Evolutionary conservation across 2,113 vertebrate genomes (phyloP), one percentile per base, ranked within the genome.

Genomic region (Oncorhynchus mykiss): DNA sequence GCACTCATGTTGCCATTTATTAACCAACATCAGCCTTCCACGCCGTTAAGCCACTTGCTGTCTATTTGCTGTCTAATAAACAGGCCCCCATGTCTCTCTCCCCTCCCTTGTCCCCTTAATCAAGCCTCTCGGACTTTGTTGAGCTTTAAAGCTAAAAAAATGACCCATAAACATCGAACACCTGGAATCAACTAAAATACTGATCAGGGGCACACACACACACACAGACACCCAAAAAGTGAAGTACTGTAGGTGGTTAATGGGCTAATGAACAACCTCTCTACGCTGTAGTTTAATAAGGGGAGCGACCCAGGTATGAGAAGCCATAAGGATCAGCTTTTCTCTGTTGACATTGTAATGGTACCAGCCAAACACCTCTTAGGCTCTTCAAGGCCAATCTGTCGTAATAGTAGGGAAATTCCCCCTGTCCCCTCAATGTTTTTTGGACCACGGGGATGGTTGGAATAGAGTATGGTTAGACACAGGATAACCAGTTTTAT

Each of bases 1-100:
- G 88, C 93, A 93, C 91, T 94, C 92, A 91, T 91, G 89, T 88
- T 86, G 92, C 87, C 92, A 93, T 92, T 94, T 93, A 94, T 93
- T 94, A 93, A 94, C 92, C 92, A 94, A 92, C 93, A 93, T 92
- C 94, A 93, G 93, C 93, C 93, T 93, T 93, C 91, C 89, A 92
- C 89, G 92, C 92, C 92, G 91, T 94, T 93, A 94, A 94, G 88
- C 88, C 87, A 89, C 89, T 87, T 87, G 86, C 84, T 82, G 68
- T 88, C 91, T 93, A 93, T 94, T 93, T 92, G 92, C 92, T 91
- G 84, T 92, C 92, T 92, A 94, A 93, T 93, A 94, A 93, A 94
- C 87, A 80, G 83, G 89, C 85, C 82, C 87, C 82, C 89, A 80
- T 82, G 84, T 73, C 60, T 76, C 79, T 70, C 12, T 14, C 71